These are phyloP conservation scores for Cichladusa arquata DNA, from an alignment of 2,113 vertebrate species.

Conservation along the genomic window DNA sequence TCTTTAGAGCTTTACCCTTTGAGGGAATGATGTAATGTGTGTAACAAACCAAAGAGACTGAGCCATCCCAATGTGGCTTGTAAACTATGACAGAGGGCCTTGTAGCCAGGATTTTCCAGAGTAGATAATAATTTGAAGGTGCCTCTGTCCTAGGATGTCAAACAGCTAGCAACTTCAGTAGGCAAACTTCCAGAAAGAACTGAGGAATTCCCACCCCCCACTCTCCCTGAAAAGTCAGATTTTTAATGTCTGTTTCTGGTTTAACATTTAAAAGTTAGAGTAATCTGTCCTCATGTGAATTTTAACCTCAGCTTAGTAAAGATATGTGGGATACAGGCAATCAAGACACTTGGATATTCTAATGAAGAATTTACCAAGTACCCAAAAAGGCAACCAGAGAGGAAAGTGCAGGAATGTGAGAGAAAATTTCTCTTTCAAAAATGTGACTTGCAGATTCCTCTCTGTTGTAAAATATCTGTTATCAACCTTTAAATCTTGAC, in stretches of 20 bases:
- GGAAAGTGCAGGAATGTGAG: not conserved
- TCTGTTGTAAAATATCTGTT: not conserved
- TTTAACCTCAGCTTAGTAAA: not conserved
- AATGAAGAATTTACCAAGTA: not conserved
- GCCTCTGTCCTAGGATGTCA: not conserved
- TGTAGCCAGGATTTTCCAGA: not conserved
- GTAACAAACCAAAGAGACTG: not conserved
- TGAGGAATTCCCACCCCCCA: not conserved
- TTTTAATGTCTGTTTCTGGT: not conserved
- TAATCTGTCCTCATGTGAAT: not conserved
- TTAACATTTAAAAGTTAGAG: not conserved
- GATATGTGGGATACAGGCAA: not conserved
- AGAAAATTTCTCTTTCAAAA: not conserved
- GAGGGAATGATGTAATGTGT: not conserved
- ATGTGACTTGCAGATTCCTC: not conserved
- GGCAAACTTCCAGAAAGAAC: not conserved
- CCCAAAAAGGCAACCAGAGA: not conserved
- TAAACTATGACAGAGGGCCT: not conserved
- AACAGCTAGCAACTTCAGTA: not conserved
- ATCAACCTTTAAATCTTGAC: not conserved
- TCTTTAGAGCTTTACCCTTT: not conserved
- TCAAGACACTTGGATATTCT: not conserved
- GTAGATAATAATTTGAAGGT: not conserved
- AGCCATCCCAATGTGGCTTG: not conserved
- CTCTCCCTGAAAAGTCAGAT: not conserved